Conservation (phyloP, 1,140 invertebrate species). For the Neodiprion lecontei region DNA sequence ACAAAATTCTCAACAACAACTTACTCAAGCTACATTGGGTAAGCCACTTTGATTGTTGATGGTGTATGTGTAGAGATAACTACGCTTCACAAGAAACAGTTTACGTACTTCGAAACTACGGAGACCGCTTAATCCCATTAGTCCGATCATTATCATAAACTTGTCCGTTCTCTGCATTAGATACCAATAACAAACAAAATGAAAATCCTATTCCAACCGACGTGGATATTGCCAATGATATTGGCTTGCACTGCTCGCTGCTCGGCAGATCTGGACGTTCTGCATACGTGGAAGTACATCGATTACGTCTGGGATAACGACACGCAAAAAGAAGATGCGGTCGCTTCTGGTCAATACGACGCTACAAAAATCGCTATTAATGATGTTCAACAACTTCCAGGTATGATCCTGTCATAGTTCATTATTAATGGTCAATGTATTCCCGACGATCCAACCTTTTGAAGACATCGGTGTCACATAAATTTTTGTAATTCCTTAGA, state of each 20-base stretch:
- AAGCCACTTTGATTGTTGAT: too few species aligned
- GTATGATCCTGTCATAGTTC: neutral
- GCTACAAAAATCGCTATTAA: constrained; percentile 17
- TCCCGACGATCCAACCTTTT: too few species aligned
- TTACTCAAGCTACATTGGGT: too few species aligned
- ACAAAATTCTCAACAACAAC: too few species aligned
- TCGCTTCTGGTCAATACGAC: constrained; percentile 24
- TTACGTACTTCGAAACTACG: too few species aligned
- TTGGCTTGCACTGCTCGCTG: neutral
- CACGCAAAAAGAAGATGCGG: neutral
- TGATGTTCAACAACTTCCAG: constrained; percentile 26
- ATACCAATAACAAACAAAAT: too few species aligned
- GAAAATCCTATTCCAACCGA: neutral
- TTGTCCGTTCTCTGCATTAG: too few species aligned
- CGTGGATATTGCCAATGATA: neutral
- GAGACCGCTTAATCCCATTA: too few species aligned
- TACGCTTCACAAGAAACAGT: too few species aligned
- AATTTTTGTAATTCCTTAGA: constrained; percentile 13
- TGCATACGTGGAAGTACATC: constrained; percentile 29
- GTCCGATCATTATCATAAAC: too few species aligned
- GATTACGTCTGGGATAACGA: constrained; percentile 25
- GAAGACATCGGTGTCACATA: neutral
- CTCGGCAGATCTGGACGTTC: neutral
- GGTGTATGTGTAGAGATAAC: too few species aligned
- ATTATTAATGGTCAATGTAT: too few species aligned